Evolutionary conservation across 2,113 vertebrate genomes (phyloP).

Genomic region (Cygnus buccinator): DNA sequence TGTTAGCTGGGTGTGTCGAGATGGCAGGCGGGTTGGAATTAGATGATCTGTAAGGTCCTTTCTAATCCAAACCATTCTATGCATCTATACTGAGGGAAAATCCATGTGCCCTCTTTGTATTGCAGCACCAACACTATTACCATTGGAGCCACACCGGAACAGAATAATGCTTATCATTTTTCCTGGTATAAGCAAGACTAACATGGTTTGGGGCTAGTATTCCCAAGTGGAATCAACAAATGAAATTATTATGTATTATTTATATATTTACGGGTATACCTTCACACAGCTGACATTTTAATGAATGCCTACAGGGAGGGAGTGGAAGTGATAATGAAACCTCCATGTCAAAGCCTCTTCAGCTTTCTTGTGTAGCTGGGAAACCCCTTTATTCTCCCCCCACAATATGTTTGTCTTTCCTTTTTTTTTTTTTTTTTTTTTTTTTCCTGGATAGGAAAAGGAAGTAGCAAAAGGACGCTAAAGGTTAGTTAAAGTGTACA

Average conservation of each 20-base stretch:
- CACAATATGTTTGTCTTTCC: background rate
- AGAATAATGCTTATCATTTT: slow-evolving; percentile 41
- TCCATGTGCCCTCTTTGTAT: background rate
- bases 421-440: slow-evolving; percentile 18
- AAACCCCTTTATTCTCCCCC: background rate
- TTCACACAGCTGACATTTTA: slow-evolving; percentile 71
- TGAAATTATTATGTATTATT: slow-evolving; percentile 71
- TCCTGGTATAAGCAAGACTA: slow-evolving; percentile 50
- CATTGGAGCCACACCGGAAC: background rate
- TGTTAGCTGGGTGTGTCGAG: background rate
- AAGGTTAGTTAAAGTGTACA: slow-evolving; percentile 37
- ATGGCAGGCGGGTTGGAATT: no score
- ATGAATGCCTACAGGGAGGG: slow-evolving; percentile 73
- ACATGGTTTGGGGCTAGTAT: slow-evolving; percentile 47
- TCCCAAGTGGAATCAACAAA: slow-evolving; percentile 48
- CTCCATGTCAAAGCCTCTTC: slow-evolving; percentile 54
- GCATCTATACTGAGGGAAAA: background rate
- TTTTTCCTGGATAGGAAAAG: background rate
- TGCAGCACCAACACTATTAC: background rate
- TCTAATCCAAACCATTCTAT: no score
- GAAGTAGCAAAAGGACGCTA: background rate
- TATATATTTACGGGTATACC: slow-evolving; percentile 60
- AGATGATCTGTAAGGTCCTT: no score
- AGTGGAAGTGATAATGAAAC: slow-evolving; percentile 67
- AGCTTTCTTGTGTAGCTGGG: slow-evolving; percentile 17